phyloP scores from a whole-genome alignment of 1,140 invertebrate genomes.

The Drosophila equinoxialis region DNA sequence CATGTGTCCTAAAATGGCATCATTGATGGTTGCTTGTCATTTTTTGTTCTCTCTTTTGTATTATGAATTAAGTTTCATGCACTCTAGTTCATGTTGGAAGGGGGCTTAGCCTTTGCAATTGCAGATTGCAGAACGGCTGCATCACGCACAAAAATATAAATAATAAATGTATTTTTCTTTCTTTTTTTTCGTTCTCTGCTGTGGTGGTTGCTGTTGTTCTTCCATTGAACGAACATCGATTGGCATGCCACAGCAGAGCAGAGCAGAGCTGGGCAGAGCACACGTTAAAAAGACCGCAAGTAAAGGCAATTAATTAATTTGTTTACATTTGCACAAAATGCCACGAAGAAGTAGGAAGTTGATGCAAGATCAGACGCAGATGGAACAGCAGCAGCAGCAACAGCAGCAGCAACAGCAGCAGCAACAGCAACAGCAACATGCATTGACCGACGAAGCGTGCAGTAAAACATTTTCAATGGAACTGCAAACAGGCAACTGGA shows the following conservation, averaged over 20 bases:
- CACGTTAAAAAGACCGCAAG: slow-evolving; percentile 59
- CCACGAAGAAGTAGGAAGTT: slow-evolving; percentile 77
- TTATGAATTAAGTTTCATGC: slow-evolving; percentile 3
- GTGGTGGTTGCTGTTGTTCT: slow-evolving; percentile 32
- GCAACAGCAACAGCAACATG: slow-evolving; percentile 64
- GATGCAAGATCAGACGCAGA: slow-evolving; percentile 78
- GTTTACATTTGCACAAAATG: slow-evolving; percentile 74
- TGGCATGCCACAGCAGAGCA: slow-evolving; percentile 7
- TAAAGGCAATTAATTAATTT: slow-evolving; percentile 81
- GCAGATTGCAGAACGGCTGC: slow-evolving; percentile 15
- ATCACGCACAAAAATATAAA: slow-evolving; percentile 36
- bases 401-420: slow-evolving; percentile 61
- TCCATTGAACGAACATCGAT: slow-evolving; percentile 21
- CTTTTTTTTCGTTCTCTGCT: slow-evolving; percentile 3
- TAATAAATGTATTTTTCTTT: slow-evolving; percentile 29
- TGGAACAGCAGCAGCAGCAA: slow-evolving; percentile 59
- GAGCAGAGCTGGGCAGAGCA: slow-evolving; percentile 2
- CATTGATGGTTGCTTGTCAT: not conserved
- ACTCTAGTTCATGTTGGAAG: not conserved
- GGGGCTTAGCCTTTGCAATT: slow-evolving; percentile 25
- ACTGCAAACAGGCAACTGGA: slow-evolving; percentile 64
- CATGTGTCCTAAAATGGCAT: too few species aligned
- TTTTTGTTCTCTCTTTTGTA: not conserved
- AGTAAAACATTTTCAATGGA: slow-evolving; percentile 81
- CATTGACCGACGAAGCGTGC: slow-evolving; percentile 78